Base-by-base conservation (phyloP, 2,888 invertebrate species). In the Tribolium freemani region DNA sequence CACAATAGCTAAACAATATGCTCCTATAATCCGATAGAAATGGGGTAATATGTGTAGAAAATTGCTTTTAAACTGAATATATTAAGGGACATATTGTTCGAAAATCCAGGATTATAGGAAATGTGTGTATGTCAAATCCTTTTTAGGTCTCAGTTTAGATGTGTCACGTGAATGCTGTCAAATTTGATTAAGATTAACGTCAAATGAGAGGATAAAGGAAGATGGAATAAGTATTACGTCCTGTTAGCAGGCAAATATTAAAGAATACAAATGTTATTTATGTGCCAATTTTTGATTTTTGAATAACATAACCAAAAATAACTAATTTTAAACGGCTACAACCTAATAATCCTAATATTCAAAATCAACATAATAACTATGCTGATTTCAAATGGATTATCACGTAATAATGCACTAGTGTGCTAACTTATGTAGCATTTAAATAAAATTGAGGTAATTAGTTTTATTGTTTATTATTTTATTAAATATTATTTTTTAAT, bases 21-120 rank as follows among this genome's bases (percentile, higher is more conserved):
- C 44, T 66, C 54, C 56, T 26, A 74, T 84, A 84, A 84, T 84
- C 84, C 82, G 78, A 79, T 81, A 79, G 78, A 82, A 84, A 84
- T 84, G 80, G 84, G 83, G 83, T 82, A 83, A 84, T 84, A 83
- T 84, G 81, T 83, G 83, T 80, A 82, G 84, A 83, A 85, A 84
- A 84, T 84, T 83, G 82, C 83, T 83, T 84, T 84, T 84, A 84
- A 84, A 84, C 80, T 82, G 84, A 84, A 85, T 84, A 84, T 81
- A 83, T 84, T 84, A 84, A 75, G 63, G 68, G 60, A 74, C 74
- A 78, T 80, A 83, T 84, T 84, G 83, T 83, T 77, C 76, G 64
- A 69, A 81, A 83, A 82, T 81, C 82, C 83, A 71, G 79, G 83
- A 84, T 84, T 84, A 83, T 79, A 76, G 83, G 80, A 81, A 81